Conservation (phyloP, 1,140 invertebrate genomes). For the Aphaenogaster ashmeadi region DNA sequence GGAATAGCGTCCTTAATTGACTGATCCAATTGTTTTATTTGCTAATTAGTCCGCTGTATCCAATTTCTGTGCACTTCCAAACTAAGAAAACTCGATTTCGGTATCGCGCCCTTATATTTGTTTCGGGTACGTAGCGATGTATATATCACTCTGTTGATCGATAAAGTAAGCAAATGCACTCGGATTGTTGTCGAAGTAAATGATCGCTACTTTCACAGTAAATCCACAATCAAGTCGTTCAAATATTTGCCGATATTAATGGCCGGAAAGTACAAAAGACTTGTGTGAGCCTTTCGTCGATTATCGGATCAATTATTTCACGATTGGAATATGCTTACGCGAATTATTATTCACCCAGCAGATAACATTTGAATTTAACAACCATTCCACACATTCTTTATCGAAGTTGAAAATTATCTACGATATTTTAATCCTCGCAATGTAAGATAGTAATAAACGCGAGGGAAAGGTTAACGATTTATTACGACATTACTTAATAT, state of each 20-base stretch:
- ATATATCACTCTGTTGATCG: conserved; percentile 1
- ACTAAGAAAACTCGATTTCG: neutral
- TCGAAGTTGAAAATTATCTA: neutral
- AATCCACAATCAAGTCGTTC: conserved; percentile 34
- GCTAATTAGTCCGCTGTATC: neutral
- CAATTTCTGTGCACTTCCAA: neutral
- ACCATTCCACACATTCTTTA: neutral
- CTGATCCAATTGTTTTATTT: neutral
- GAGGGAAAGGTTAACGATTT: neutral
- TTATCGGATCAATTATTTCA: neutral
- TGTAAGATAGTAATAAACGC: neutral
- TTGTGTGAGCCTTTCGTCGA: neutral
- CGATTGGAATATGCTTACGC: conserved; percentile 13
- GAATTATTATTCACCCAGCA: neutral
- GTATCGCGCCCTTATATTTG: neutral
- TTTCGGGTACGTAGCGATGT: neutral
- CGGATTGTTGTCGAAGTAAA: conserved; percentile 33
- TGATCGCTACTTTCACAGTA: conserved; percentile 30
- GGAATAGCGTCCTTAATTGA: neutral
- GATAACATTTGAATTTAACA: neutral
- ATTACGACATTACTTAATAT: neutral
- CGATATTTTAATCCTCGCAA: neutral
- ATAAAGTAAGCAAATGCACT: conserved; percentile 33
- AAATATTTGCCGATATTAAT: conserved; percentile 53
- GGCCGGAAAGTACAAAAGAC: neutral